phyloP scores from a whole-genome alignment of 2,797 vertebrate species.

The Ataeniobius toweri region DNA sequence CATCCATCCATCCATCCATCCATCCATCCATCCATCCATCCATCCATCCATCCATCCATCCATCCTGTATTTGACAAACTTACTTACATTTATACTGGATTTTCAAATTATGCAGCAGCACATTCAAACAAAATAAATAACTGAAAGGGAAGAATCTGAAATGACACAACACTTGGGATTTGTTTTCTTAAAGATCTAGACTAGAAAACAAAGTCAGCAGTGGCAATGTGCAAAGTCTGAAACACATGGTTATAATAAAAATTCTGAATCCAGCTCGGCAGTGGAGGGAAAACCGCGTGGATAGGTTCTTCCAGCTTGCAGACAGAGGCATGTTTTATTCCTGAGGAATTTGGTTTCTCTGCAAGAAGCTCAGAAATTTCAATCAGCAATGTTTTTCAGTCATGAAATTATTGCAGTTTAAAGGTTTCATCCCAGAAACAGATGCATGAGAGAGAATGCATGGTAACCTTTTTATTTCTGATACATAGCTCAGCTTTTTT shows the following conservation, averaged over 20 bases:
- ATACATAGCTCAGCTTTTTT: not conserved
- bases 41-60: too few relatives aligned
- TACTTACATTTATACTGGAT: not conserved
- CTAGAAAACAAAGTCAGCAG: too few relatives aligned
- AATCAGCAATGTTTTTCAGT: not conserved
- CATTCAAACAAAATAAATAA: not conserved
- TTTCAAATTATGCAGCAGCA: not conserved
- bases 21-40: too few relatives aligned
- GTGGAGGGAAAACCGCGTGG: constrained; percentile 6
- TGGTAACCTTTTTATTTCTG: not conserved
- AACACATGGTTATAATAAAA: constrained; percentile 42
- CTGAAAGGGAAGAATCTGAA: not conserved
- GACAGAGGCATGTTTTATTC: not conserved
- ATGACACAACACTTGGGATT: not conserved
- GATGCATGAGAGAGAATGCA: not conserved
- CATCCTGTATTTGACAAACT: too few relatives aligned
- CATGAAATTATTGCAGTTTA: constrained; percentile 8
- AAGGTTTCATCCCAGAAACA: not conserved
- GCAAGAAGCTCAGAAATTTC: constrained; percentile 16
- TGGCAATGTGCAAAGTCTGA: not conserved
- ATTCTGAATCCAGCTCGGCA: constrained; percentile 8
- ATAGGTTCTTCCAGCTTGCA: constrained; percentile 10
- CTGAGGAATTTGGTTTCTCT: not conserved
- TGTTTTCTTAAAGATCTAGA: not conserved
- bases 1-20: too few relatives aligned